Conservation (phyloP, 2,888 invertebrate genomes). For the Leistus spinibarbis region DNA sequence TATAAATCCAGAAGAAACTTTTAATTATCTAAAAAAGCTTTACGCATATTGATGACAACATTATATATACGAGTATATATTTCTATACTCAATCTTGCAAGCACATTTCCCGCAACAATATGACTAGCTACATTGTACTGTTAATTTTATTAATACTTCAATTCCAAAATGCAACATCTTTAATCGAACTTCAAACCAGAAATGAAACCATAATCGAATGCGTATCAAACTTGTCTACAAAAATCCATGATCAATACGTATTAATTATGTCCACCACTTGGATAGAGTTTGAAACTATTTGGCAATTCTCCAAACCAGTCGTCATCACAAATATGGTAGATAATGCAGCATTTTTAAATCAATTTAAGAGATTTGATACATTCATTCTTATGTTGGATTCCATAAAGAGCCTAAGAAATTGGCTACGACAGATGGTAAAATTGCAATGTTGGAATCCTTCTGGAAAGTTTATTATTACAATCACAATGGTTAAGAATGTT, state of each 20-base stretch:
- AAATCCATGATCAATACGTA: not conserved
- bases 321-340: not conserved
- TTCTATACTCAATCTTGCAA: not conserved
- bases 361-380: not conserved
- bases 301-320: not conserved
- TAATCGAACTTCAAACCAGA: not conserved
- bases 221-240: not conserved
- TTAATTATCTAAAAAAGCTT: not conserved
- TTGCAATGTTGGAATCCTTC: constrained; percentile 12
- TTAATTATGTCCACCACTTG: not conserved
- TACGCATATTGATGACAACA: not conserved
- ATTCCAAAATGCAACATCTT: not conserved
- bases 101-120: not conserved
- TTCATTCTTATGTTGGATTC: constrained; percentile 11
- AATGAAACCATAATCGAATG: not conserved
- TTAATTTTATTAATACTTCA: not conserved
- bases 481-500: not conserved
- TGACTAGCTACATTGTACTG: not conserved
- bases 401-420: not conserved
- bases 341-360: not conserved
- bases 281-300: not conserved
- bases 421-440: not conserved
- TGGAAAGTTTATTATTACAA: constrained; percentile 1
- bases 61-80: not conserved
- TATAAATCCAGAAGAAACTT: not conserved